phyloP scores from a whole-genome alignment of 2,888 invertebrate species.

The Tetramorium bicarinatum region DNA sequence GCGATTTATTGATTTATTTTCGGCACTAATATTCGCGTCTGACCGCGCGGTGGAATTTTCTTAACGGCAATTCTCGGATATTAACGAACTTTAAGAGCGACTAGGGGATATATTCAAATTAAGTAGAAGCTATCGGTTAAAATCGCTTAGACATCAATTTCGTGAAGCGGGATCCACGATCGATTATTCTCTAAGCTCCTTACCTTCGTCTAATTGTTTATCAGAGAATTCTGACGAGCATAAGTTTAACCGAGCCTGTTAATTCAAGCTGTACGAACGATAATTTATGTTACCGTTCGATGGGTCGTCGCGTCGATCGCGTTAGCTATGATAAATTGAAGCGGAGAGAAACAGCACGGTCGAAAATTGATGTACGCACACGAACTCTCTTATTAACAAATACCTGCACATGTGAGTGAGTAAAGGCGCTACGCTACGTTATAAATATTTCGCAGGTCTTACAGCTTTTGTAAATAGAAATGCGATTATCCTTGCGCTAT shows the following conservation, averaged over 20 bases:
- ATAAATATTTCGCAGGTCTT: slow-evolving; percentile 38
- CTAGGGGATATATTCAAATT: background rate
- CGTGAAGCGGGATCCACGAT: background rate
- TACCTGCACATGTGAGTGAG: slow-evolving; percentile 21
- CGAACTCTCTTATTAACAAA: slow-evolving; percentile 24
- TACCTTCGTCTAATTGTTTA: background rate
- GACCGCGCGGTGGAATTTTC: background rate
- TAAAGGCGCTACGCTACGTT: slow-evolving; percentile 43
- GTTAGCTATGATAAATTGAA: slow-evolving; percentile 29
- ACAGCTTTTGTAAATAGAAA: slow-evolving; percentile 50
- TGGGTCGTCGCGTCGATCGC: background rate
- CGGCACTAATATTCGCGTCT: slow-evolving; percentile 3
- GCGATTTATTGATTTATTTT: slow-evolving; percentile 7
- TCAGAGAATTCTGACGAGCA: slow-evolving; percentile 26
- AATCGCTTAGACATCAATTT: slow-evolving; percentile 6
- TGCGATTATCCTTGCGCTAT: slow-evolving; percentile 42
- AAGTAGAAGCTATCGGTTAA: background rate
- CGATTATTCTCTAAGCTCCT: background rate
- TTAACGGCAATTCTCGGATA: background rate
- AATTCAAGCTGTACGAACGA: background rate
- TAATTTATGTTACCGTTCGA: slow-evolving; percentile 35
- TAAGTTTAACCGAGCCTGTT: slow-evolving; percentile 30
- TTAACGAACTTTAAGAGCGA: background rate
- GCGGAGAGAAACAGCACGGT: slow-evolving; percentile 31
- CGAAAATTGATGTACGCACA: slow-evolving; percentile 27